Percentiles rank a stretch among this genome's conserved stretches.
Conservation (phyloP, 2,113 vertebrate genomes). For the Thymallus thymallus region DNA sequence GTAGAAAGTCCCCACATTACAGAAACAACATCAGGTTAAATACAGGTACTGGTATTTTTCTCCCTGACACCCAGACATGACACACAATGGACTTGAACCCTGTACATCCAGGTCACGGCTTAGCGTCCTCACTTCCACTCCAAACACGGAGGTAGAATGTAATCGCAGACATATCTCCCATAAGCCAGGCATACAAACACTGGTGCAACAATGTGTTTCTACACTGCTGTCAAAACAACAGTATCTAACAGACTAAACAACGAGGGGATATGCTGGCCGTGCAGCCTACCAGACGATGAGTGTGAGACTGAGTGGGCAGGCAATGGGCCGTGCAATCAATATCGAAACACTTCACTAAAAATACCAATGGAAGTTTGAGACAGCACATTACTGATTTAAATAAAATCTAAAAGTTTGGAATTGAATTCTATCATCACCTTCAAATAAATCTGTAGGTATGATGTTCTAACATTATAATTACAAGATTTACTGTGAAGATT, state of each 20-base stretch:
- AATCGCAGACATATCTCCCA: conserved; percentile 19
- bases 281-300: conserved; percentile 40
- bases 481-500: neutral
- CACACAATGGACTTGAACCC: conserved; percentile 38
- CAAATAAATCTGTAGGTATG: neutral
- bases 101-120: conserved; percentile 40
- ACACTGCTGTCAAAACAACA: conserved; percentile 65
- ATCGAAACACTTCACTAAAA: neutral
- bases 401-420: neutral
- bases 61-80: conserved; percentile 32
- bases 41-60: conserved; percentile 48
- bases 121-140: conserved; percentile 34
- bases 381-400: neutral
- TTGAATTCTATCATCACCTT: neutral
- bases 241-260: conserved; percentile 69
- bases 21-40: conserved; percentile 46
- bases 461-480: no score
- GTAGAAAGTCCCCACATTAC: conserved; percentile 49
- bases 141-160: conserved; percentile 24
- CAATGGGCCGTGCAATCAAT: neutral
- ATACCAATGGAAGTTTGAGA: neutral
- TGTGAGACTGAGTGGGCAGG: conserved; percentile 20
- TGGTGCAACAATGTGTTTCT: conserved; percentile 50
- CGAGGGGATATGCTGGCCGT: conserved; percentile 20
- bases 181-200: conserved; percentile 48